Conservation (phyloP, 1,140 invertebrate genomes). For the Drosophila asahinai region DNA sequence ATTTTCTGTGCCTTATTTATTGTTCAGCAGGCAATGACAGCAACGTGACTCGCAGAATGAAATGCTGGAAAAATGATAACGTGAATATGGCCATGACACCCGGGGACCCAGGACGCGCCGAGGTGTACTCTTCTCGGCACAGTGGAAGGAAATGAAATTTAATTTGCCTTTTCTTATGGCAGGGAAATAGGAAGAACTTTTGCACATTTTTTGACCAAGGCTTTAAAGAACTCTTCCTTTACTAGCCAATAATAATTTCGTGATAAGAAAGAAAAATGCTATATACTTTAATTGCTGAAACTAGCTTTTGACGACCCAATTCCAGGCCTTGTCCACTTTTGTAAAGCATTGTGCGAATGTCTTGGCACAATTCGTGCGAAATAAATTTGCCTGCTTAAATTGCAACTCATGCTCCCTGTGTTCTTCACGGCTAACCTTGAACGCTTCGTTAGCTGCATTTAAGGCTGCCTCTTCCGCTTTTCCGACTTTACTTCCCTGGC, state of each 20-base stretch:
- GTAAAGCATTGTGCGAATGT: conserved; percentile 49
- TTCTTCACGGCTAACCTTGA: conserved; percentile 57
- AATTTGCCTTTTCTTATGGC: background rate
- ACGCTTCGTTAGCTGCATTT: conserved; percentile 72
- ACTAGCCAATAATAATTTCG: too few relatives aligned
- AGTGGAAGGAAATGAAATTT: conserved; percentile 7
- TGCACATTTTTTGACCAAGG: too few relatives aligned
- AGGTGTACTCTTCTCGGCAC: conserved; percentile 17
- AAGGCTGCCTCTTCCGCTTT: conserved; percentile 29
- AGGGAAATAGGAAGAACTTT: too few relatives aligned
- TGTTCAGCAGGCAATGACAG: conserved; percentile 51
- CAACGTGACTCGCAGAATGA: conserved; percentile 71
- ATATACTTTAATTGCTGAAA: background rate
- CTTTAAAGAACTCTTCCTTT: background rate
- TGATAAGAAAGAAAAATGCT: too few relatives aligned
- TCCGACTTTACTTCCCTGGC: conserved; percentile 1
- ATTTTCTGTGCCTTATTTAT: conserved; percentile 52
- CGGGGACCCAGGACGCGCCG: conserved; percentile 8
- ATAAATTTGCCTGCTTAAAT: conserved; percentile 70
- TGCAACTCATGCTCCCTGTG: conserved; percentile 64
- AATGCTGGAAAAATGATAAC: conserved; percentile 77
- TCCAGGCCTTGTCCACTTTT: conserved; percentile 37
- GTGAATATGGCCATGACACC: conserved; percentile 63
- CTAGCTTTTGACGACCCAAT: background rate
- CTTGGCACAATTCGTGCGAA: conserved; percentile 68